Conservation (phyloP, 2,797 vertebrate species). For the Esox lucius region DNA sequence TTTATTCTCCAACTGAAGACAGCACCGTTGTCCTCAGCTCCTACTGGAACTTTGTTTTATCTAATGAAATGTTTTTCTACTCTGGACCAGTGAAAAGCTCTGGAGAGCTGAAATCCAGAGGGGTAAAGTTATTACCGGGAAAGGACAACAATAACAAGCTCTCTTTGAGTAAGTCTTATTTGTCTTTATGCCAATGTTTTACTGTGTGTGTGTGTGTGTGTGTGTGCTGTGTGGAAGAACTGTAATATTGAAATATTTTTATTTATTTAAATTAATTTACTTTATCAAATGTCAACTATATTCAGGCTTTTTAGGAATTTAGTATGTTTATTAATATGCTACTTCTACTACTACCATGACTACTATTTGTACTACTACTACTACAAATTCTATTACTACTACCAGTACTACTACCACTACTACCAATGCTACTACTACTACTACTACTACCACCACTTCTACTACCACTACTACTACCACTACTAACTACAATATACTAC, state of each 20-base stretch:
- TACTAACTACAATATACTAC: too few species aligned
- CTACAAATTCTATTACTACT: too few species aligned
- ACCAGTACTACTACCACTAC: too few species aligned
- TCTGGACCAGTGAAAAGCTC: constrained; percentile 80
- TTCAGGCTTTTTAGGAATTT: too few species aligned
- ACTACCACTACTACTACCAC: not conserved
- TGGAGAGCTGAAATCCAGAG: constrained; percentile 96
- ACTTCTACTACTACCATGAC: not conserved
- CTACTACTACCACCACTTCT: not conserved
- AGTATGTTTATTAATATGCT: too few species aligned
- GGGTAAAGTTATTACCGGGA: constrained; percentile 94
- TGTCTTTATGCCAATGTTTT: constrained; percentile 62
- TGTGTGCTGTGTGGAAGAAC: too few species aligned
- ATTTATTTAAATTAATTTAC: too few species aligned
- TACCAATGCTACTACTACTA: too few species aligned
- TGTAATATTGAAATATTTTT: too few species aligned
- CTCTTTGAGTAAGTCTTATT: constrained; percentile 92
- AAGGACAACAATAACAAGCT: constrained; percentile 97
- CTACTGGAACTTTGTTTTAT: constrained; percentile 58
- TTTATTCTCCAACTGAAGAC: constrained; percentile 56
- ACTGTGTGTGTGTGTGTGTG: constrained; percentile 16
- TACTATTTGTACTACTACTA: too few species aligned
- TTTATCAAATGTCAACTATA: too few species aligned
- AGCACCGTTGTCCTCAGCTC: constrained; percentile 54
- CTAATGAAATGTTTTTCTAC: constrained; percentile 65